Evolutionary conservation across 2,113 vertebrate species (phyloP).

Genomic region (Cairina moschata): DNA sequence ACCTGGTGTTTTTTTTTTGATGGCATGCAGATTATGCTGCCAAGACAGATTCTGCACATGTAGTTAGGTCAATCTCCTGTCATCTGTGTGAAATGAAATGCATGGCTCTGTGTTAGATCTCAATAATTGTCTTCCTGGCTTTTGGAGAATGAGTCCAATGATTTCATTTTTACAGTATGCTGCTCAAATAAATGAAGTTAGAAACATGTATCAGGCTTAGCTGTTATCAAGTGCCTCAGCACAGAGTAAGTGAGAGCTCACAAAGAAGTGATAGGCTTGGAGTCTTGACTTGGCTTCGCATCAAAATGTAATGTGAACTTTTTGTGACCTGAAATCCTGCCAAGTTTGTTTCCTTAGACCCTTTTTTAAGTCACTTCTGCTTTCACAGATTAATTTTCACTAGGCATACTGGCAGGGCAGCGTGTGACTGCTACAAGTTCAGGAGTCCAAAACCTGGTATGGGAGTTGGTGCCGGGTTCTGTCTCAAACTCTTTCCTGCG

Average conservation of each 20-base stretch:
- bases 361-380: background rate
- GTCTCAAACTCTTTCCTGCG: background rate
- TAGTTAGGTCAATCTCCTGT: background rate
- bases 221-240: background rate
- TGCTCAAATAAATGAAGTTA: background rate
- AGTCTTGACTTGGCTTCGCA: background rate
- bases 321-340: background rate
- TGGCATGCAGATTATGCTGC: background rate
- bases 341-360: background rate
- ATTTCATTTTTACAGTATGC: background rate
- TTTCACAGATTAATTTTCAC: background rate
- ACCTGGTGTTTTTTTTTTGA: conserved; percentile 4
- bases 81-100: background rate
- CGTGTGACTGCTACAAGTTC: background rate
- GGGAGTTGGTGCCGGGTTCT: background rate
- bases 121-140: background rate
- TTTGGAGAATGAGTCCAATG: background rate
- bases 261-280: background rate
- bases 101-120: background rate
- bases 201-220: background rate
- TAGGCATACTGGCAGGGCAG: background rate
- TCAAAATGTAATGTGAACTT: conserved; percentile 39
- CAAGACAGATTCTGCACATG: background rate
- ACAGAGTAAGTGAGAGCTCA: background rate
- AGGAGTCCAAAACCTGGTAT: background rate